Evolutionary conservation across 2,113 vertebrate species (phyloP).

Genomic region (Bungarus multicinctus): DNA sequence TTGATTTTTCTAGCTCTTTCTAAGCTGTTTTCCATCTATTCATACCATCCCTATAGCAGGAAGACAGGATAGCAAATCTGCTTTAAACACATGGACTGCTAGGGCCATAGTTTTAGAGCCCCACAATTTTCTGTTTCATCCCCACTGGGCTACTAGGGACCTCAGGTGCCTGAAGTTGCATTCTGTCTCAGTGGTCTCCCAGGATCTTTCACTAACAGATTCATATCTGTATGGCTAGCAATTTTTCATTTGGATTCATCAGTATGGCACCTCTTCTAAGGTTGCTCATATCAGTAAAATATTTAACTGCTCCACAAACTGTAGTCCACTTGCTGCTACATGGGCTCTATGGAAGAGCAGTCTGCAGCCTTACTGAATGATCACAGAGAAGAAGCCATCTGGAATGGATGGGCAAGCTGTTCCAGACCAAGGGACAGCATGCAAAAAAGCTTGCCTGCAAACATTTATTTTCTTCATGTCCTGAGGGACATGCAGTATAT

Average conservation of each 20-base stretch:
- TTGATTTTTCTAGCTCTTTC: background rate
- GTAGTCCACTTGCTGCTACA: background rate
- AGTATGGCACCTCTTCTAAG: background rate
- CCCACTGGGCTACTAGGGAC: background rate
- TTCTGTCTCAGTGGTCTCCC: background rate
- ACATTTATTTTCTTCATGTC: background rate
- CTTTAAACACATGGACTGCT: background rate
- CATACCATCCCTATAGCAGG: background rate
- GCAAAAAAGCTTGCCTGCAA: background rate
- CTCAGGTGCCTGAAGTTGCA: background rate
- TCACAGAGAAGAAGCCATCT: background rate
- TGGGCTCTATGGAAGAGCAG: background rate
- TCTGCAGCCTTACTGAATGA: background rate
- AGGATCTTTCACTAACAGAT: background rate
- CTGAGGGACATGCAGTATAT: background rate
- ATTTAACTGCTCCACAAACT: background rate
- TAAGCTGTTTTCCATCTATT: background rate
- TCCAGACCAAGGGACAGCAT: background rate
- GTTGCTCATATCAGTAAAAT: background rate
- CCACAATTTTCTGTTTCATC: background rate
- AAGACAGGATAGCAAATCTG: background rate
- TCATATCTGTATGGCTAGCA: background rate
- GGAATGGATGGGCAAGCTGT: background rate
- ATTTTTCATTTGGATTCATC: background rate
- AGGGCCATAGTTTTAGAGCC: background rate